phyloP scores from a whole-genome alignment of 2,113 vertebrate genomes.

The Corythoichthys haematopterus region DNA sequence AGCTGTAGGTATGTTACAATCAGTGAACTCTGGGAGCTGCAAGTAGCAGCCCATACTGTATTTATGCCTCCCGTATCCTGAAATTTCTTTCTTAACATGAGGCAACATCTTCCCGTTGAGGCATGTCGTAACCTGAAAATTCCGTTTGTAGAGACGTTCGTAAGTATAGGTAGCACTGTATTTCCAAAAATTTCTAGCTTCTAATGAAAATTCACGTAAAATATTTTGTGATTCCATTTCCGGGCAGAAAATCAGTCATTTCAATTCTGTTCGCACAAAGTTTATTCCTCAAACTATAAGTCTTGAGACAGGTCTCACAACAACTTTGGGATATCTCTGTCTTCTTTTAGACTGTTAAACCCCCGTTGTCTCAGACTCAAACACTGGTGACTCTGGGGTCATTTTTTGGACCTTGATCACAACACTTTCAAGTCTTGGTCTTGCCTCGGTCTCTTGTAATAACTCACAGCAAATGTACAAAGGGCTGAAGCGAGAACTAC shows the following conservation, averaged over 20 bases:
- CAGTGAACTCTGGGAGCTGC: too few relatives aligned
- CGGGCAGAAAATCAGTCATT: neutral
- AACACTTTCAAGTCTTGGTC: neutral
- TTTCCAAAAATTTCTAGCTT: too few relatives aligned
- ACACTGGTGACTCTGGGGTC: neutral
- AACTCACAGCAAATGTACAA: neutral
- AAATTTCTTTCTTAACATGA: too few relatives aligned
- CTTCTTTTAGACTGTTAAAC: neutral
- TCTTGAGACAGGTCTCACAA: neutral
- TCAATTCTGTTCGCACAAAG: neutral
- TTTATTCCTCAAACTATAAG: neutral
- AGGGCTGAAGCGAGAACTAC: neutral
- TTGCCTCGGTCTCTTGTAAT: neutral
- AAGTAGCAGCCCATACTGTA: too few relatives aligned
- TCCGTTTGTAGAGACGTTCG: too few relatives aligned
- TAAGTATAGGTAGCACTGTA: too few relatives aligned
- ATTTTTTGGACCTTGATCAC: neutral
- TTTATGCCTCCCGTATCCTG: too few relatives aligned
- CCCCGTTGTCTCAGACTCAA: neutral
- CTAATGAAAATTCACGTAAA: too few relatives aligned
- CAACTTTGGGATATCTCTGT: neutral
- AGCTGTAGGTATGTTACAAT: too few relatives aligned
- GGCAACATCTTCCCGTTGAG: too few relatives aligned
- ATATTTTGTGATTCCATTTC: too few relatives aligned
- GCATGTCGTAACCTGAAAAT: too few relatives aligned